Percentiles rank a stretch among this genome's conserved stretches.
phyloP scores from a whole-genome alignment of 2,888 invertebrate species.

The Caprella mutica region DNA sequence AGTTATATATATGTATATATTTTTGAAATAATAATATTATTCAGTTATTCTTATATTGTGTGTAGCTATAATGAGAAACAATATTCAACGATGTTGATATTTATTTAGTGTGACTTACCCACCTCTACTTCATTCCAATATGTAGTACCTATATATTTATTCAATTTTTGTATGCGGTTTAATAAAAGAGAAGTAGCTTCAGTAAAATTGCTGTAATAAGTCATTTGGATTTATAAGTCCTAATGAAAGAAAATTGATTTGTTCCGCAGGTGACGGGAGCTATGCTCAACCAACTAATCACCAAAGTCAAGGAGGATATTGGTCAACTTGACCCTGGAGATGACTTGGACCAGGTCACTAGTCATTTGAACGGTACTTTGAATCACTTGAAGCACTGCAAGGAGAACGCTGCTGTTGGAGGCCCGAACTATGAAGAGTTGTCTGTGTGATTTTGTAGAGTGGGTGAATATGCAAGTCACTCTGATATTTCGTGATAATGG shows the following conservation, averaged over 20 bases:
- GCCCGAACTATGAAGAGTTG: slow-evolving; percentile 17
- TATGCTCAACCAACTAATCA: slow-evolving; percentile 62
- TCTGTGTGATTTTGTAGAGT: slow-evolving; percentile 12
- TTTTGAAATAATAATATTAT: slow-evolving; percentile 25
- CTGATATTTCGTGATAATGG: too few relatives aligned
- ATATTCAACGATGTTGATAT: too few relatives aligned
- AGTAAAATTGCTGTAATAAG: too few relatives aligned
- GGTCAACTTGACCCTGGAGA: slow-evolving; percentile 87
- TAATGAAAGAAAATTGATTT: too few relatives aligned
- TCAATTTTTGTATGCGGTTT: too few relatives aligned
- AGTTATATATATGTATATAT: slow-evolving; percentile 35
- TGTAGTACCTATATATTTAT: too few relatives aligned
- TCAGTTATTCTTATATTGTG: background rate
- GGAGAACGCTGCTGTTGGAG: slow-evolving; percentile 18
- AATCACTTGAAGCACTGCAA: slow-evolving; percentile 53
- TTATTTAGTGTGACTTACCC: too few relatives aligned
- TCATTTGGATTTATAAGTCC: too few relatives aligned
- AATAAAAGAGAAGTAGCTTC: too few relatives aligned
- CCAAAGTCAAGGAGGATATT: slow-evolving; percentile 83
- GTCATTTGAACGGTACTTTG: slow-evolving; percentile 83
- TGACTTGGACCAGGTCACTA: slow-evolving; percentile 91
- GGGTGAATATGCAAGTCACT: too few relatives aligned
- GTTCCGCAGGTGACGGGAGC: slow-evolving; percentile 51
- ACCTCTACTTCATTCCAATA: too few relatives aligned
- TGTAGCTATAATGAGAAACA: too few relatives aligned